These are phyloP conservation scores for Rhinophrynus dorsalis DNA, from an alignment of 2,797 vertebrate genomes.

Conservation along the genomic window DNA sequence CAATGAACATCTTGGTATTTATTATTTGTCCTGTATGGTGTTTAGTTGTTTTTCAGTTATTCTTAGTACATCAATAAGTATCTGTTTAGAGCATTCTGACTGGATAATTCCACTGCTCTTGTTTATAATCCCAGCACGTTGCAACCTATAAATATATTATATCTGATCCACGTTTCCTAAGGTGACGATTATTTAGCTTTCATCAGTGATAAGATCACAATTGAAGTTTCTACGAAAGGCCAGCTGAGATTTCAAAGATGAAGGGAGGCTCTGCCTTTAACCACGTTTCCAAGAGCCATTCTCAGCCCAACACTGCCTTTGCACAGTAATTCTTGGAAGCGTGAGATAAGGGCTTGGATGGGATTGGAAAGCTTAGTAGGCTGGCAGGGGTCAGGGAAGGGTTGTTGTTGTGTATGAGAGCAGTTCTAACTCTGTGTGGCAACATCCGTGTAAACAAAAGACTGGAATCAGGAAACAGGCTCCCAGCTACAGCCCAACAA, in stretches of 20 bases:
- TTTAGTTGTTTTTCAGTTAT: no score
- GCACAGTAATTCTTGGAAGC: constrained; percentile 57
- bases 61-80: no score
- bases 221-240: background rate
- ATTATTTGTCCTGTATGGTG: no score
- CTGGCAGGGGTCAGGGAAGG: constrained; percentile 32
- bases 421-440: constrained; percentile 57
- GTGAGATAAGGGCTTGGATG: constrained; percentile 49
- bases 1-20: no score
- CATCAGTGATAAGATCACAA: constrained; percentile 17
- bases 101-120: background rate
- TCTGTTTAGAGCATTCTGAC: background rate
- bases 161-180: background rate
- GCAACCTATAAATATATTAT: background rate
- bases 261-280: constrained; percentile 31
- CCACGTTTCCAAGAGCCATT: background rate
- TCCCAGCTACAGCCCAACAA: constrained; percentile 73
- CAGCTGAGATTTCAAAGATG: constrained; percentile 32
- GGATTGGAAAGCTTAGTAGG: constrained; percentile 20
- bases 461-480: constrained; percentile 74
- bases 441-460: constrained; percentile 71
- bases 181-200: background rate
- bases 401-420: constrained; percentile 40
- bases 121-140: background rate
- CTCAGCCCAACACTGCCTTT: constrained; percentile 55